Evolutionary conservation across 2,113 vertebrate species (phyloP).

Genomic region (Takifugu bimaculatus): DNA sequence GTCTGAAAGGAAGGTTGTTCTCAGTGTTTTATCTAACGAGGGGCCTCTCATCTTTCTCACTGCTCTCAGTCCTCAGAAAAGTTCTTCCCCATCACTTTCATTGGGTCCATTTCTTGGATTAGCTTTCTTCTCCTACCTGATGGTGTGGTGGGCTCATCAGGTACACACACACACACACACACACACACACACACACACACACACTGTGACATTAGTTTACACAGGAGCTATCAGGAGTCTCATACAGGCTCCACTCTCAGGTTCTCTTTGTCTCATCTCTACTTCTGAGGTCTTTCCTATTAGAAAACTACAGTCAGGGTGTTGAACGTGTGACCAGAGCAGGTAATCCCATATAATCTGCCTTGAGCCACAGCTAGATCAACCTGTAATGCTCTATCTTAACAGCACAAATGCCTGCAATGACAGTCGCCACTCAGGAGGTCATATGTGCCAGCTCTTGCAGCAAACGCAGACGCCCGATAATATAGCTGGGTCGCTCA

Average conservation of each 20-base stretch:
- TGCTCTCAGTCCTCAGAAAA: conserved; percentile 75
- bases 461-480: too few relatives aligned
- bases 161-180: conserved; percentile 58
- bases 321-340: conserved; percentile 47
- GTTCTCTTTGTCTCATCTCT: not conserved
- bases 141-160: conserved; percentile 99
- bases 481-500: too few relatives aligned
- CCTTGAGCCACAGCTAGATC: conserved; percentile 44
- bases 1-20: not conserved
- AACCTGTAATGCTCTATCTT: conserved; percentile 47
- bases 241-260: too few relatives aligned
- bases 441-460: conserved; percentile 19
- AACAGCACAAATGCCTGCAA: conserved; percentile 14
- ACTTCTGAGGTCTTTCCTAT: conserved; percentile 12
- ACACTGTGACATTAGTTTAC: not conserved
- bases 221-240: too few relatives aligned
- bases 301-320: conserved; percentile 26
- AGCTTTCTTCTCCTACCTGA: conserved; percentile 93
- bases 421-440: conserved; percentile 8
- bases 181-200: not conserved
- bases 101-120: conserved; percentile 92
- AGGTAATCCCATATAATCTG: conserved; percentile 59
- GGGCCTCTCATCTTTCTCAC: not conserved
- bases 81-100: conserved; percentile 89
- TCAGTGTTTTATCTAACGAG: not conserved